Evolutionary conservation across 2,797 vertebrate genomes (phyloP), one percentile per base, ranked within the genome.

Genomic region (Microctenopoma stevenorrisi): DNA sequence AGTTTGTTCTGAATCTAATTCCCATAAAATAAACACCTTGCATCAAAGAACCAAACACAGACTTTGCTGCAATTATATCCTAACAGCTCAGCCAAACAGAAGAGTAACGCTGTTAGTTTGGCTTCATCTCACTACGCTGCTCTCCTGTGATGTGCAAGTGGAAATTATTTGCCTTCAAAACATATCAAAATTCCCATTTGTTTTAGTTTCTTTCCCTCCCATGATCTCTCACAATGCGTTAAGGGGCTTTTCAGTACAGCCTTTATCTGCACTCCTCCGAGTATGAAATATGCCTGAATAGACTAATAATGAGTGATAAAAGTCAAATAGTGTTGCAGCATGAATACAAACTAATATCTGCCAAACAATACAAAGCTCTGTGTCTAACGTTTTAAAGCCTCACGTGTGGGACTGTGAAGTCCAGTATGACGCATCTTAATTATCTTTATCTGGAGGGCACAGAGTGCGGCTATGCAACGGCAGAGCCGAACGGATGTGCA

Each of bases 331-430:
- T 53, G 76, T 74, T 68, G 54, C 52, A 46, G 33, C 43, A 46
- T 74, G 74, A 83, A 86, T 77, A 73, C 64, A 79, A 79, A 87
- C 72, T 54, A 15, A 46, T 22, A 52, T 59, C 61, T 6, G 40
- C 54, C 8, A 35, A 55, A 64, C 51, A 46, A 56, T 12, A 69
- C 25, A 58, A 67, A 70, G 51, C 55, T 71, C 25, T 8, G 15
- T 11, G 51, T 8, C 7, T 16, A 52, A 71, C 15, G 11, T 60
- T 72, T 74, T 68, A n/a, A 59, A 78, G 63, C 54, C 71, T 69
- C 25, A 38, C 26, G 72, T 33, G 7, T 52, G n/a, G 15, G 44
- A 47, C 22, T 9, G 46, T 7, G 16, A 18, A 15, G 15, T 48
- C 60, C 30, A 42, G 38, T 65, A 57, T 18, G 46, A 25, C 61